Percentiles rank a stretch among this genome's conserved stretches.
Conservation (phyloP, 2,797 vertebrate genomes). For the Pangasius sanitwongsei region DNA sequence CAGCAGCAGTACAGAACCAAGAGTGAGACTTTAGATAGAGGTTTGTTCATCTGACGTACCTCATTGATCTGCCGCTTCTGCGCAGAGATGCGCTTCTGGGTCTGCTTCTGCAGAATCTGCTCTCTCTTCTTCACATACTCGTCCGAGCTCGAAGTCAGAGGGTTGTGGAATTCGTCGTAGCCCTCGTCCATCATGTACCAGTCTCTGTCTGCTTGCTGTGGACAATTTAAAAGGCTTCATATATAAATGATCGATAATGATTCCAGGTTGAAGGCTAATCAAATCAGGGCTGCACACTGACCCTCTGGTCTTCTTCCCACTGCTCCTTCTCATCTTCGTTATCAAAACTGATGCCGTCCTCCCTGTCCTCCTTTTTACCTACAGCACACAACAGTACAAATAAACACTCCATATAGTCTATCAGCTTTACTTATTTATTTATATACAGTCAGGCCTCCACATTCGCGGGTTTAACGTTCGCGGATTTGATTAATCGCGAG, state of each 20-base stretch:
- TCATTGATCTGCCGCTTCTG: conserved; percentile 97
- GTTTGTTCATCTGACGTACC: conserved; percentile 67
- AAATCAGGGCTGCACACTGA: conserved; percentile 60
- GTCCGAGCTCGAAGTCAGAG: conserved; percentile 90
- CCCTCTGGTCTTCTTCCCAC: conserved; percentile 97
- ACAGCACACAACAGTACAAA: conserved; percentile 17
- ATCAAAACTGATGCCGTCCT: conserved; percentile 88
- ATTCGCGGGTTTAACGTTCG: too few relatives aligned
- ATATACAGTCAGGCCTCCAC: neutral
- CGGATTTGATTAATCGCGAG: too few relatives aligned
- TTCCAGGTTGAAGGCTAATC: neutral
- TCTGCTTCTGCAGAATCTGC: conserved; percentile 95
- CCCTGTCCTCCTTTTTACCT: conserved; percentile 83
- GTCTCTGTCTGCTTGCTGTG: conserved; percentile 96
- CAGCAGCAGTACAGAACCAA: neutral
- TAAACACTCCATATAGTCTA: neutral
- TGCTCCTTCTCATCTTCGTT: conserved; percentile 89
- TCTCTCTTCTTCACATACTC: conserved; percentile 94
- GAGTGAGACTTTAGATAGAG: too few relatives aligned
- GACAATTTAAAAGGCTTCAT: neutral
- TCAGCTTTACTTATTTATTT: neutral
- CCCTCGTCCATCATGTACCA: conserved; percentile 99
- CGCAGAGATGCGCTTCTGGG: conserved; percentile 95
- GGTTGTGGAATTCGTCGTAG: conserved; percentile 96
- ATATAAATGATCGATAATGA: neutral